These are phyloP conservation scores for Frankliniella intonsa DNA, from an alignment of 2,888 invertebrate species.

Conservation along the genomic window DNA sequence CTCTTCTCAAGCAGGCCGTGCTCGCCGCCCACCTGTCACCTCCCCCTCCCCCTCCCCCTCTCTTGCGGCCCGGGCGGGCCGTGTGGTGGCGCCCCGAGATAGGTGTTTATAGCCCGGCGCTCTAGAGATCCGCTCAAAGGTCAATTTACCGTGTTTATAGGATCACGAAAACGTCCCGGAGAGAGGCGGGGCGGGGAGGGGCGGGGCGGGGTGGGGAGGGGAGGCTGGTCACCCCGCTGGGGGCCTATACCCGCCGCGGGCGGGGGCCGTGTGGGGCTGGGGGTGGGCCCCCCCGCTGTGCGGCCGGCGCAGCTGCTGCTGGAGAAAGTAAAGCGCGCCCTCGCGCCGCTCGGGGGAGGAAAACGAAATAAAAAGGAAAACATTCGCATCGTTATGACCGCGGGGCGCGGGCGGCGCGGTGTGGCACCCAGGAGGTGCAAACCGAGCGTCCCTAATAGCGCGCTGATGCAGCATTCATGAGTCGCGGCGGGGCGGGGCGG, in stretches of 20 bases:
- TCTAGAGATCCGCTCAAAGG: background rate
- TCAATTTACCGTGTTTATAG: constrained; percentile 10
- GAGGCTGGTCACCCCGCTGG: no score
- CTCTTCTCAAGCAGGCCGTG: background rate
- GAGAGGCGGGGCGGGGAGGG: background rate
- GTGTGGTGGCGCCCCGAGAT: background rate
- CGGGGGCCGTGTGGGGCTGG: no score
- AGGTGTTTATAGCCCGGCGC: background rate
- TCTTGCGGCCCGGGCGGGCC: background rate
- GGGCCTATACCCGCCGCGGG: no score
- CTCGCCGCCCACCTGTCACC: no score
- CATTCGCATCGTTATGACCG: background rate
- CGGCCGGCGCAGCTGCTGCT: no score
- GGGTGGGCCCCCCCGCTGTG: no score
- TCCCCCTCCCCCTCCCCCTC: background rate
- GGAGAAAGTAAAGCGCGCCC: no score
- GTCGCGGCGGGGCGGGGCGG: background rate
- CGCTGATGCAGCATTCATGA: constrained; percentile 22
- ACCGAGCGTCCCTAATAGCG: background rate
- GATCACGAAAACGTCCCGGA: background rate
- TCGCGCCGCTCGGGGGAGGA: background rate
- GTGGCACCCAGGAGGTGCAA: constrained; percentile 20
- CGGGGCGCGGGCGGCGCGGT: no score
- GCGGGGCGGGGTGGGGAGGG: no score
- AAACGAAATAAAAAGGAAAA: background rate